These are phyloP conservation scores for Sebastes ruberrimus DNA, from an alignment of 2,797 vertebrate species.

Conservation along the genomic window DNA sequence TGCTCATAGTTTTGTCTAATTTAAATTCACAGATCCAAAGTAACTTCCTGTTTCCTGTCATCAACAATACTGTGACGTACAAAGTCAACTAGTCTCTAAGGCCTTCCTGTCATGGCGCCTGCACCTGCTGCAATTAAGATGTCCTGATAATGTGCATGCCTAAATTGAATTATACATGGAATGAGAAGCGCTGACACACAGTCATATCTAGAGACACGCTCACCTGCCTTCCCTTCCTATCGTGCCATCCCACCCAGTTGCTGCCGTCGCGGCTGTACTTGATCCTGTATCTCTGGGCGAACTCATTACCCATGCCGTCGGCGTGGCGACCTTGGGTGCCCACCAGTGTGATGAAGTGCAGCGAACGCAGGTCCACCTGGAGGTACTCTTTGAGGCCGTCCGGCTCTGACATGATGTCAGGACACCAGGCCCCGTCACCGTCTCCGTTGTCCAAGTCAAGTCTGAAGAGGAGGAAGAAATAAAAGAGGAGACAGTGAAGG, in stretches of 20 bases:
- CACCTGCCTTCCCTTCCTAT: constrained; percentile 91
- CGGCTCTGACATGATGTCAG: constrained; percentile 87
- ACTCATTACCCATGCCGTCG: constrained; percentile 94
- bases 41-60: not conserved
- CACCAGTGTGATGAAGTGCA: constrained; percentile 96
- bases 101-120: not conserved
- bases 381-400: constrained; percentile 91
- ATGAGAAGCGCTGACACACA: not conserved
- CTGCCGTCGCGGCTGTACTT: constrained; percentile 94
- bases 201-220: constrained; percentile 1
- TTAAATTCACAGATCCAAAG: not conserved
- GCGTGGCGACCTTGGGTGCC: constrained; percentile 97
- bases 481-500: not conserved
- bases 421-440: constrained; percentile 96
- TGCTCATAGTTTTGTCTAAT: not conserved
- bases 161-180: not conserved
- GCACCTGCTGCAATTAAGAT: not conserved
- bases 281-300: constrained; percentile 94
- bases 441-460: constrained; percentile 93
- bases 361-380: constrained; percentile 91
- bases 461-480: constrained; percentile 69
- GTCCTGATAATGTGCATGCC: not conserved
- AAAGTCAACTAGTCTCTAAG: not conserved
- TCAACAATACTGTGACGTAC: not conserved
- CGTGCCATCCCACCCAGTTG: constrained; percentile 93